These are phyloP conservation scores for Tapera naevia DNA, from an alignment of 2,797 vertebrate species.

Conservation along the genomic window DNA sequence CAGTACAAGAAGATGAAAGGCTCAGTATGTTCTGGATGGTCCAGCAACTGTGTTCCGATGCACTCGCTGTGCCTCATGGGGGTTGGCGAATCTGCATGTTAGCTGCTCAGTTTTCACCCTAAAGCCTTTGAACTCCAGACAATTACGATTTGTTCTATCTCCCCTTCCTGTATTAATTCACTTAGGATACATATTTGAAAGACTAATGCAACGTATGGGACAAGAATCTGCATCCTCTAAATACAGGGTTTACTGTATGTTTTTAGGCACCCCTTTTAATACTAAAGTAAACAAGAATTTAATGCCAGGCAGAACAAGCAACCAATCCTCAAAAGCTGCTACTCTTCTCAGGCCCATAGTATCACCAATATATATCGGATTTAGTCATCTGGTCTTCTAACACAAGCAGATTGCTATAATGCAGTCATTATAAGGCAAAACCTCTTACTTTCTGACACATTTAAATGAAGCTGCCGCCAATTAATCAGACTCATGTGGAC, in stretches of 20 bases:
- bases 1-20: not conserved
- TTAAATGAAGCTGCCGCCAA: not conserved
- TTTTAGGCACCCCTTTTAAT: not conserved
- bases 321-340: not conserved
- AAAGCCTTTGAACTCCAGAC: not conserved
- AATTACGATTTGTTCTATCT: not conserved
- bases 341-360: not conserved
- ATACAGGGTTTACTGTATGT: not conserved
- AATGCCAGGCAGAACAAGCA: not conserved
- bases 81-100: not conserved
- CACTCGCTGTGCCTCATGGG: accelerated
- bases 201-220: not conserved
- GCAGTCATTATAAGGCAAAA: not conserved
- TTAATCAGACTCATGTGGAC: not conserved
- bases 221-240: not conserved
- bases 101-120: not conserved
- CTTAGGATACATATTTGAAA: not conserved
- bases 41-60: not conserved
- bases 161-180: not conserved
- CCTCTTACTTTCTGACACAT: not conserved
- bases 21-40: not conserved
- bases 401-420: not conserved
- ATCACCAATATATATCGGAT: not conserved
- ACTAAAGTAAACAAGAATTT: not conserved
- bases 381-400: not conserved